Percentiles rank a stretch among this genome's conserved stretches.
phyloP scores from a whole-genome alignment of 2,888 invertebrate genomes.

The Epiblema foenella region DNA sequence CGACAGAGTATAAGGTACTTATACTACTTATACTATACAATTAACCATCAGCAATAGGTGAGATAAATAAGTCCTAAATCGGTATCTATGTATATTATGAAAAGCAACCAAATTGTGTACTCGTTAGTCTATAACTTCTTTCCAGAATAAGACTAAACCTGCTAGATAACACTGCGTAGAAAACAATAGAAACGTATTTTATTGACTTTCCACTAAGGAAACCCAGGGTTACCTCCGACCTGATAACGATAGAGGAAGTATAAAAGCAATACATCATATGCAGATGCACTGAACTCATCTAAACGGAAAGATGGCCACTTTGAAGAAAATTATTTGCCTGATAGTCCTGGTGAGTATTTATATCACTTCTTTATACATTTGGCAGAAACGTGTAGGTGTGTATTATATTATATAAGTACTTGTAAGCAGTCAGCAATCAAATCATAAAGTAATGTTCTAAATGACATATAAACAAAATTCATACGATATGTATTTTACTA shows the following conservation, averaged over 20 bases:
- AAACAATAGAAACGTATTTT: conserved; percentile 29
- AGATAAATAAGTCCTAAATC: no score
- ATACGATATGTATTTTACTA: no score
- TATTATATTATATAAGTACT: no score
- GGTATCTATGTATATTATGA: no score
- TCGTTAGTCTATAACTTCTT: not conserved
- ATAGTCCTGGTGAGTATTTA: conserved; percentile 50
- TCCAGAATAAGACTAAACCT: conserved; percentile 4
- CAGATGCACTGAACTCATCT: conserved; percentile 38
- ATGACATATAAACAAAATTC: no score
- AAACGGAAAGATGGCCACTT: conserved; percentile 49
- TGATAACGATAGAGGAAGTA: conserved; percentile 53
- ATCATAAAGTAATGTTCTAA: no score
- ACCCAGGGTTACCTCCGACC: conserved; percentile 33
- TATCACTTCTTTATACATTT: not conserved
- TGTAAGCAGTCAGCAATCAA: no score
- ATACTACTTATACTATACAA: no score
- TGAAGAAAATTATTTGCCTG: conserved; percentile 46
- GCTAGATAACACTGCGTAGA: not conserved
- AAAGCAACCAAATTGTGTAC: not conserved
- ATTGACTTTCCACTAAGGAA: conserved; percentile 39
- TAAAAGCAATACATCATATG: conserved; percentile 54
- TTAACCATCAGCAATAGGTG: no score
- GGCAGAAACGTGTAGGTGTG: not conserved
- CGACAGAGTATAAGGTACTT: no score